phyloP scores from a whole-genome alignment of 1,140 invertebrate genomes.

The Dufourea novaeangliae region DNA sequence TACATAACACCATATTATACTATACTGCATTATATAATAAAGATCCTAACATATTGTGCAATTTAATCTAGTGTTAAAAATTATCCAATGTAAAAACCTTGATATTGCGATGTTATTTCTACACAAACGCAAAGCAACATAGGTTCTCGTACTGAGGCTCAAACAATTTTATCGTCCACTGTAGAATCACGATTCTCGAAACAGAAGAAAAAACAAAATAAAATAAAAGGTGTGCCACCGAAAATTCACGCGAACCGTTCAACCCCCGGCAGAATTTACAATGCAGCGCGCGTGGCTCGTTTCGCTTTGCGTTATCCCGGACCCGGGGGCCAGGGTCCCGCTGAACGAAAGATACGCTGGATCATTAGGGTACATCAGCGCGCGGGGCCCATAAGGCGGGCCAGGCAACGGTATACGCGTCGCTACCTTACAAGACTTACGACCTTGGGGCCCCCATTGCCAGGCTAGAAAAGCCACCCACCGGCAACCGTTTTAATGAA shows the following conservation, averaged over 20 bases:
- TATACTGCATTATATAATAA: too few relatives aligned
- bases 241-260: not conserved
- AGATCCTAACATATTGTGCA: too few relatives aligned
- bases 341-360: slow-evolving; percentile 1
- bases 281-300: slow-evolving; percentile 1
- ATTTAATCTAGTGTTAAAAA: too few relatives aligned
- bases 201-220: too few relatives aligned
- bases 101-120: too few relatives aligned
- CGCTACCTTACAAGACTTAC: not conserved
- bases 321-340: not conserved
- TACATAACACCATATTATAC: too few relatives aligned
- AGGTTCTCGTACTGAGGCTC: too few relatives aligned
- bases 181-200: too few relatives aligned
- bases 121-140: too few relatives aligned
- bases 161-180: too few relatives aligned
- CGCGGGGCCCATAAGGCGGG: not conserved
- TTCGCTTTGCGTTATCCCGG: not conserved
- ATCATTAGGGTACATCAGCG: slow-evolving; percentile 2
- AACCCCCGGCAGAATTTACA: not conserved
- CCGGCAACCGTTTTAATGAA: slow-evolving; percentile 70
- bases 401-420: not conserved
- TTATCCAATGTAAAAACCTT: too few relatives aligned
- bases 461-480: slow-evolving; percentile 53
- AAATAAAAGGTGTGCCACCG: not conserved
- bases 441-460: not conserved